Base-by-base conservation (phyloP, 2,888 invertebrate genomes). In the Acronicta alni region DNA sequence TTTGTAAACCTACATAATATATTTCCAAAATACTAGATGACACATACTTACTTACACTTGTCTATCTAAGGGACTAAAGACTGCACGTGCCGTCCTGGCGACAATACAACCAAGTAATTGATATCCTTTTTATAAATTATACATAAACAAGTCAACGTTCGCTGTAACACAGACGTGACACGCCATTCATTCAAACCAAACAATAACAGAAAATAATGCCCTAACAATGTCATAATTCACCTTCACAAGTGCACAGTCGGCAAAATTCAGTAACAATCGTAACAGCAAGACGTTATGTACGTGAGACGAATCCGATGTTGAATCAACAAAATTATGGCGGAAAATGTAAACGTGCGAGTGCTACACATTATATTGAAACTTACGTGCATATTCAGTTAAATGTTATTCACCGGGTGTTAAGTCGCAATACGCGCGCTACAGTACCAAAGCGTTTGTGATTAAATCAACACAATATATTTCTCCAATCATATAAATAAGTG, bases 261-360 rank as follows among this genome's bases (percentile, higher is more conserved):
- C 68, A 73, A 59, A 63, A 68, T 79, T 69, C 55, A 77, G 79
- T 70, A 80, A 66, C 64, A 74, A 65, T 67, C 48, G 64, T 62
- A 69, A 74, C 71, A 77, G 64, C 48, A 75, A 80, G 72, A 80
- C 83, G 79, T n/a, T 80, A 80, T 75, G 75, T 86, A 91, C 92
- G 91, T 93, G 92, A 88, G 89, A 86, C 89, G 80, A 91, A 91
- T 87, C 72, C 71, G 74, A 77, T 92, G 88, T 92, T 92, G 86
- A 87, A 81, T 87, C 88, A 92, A 93, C 91, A 90, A 79, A 85
- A 88, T 91, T 87, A 89, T 78, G 75, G 83, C 87, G 87, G 83
- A 84, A 88, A 87, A 83, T 80, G 67, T 81, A 87, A 87, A 91
- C 90, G 87, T 89, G 87, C 81, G 62, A 9, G 46, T 64, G 71